Base-by-base conservation (phyloP, 2,888 invertebrate genomes). In the Reticulitermes lucifugus region DNA sequence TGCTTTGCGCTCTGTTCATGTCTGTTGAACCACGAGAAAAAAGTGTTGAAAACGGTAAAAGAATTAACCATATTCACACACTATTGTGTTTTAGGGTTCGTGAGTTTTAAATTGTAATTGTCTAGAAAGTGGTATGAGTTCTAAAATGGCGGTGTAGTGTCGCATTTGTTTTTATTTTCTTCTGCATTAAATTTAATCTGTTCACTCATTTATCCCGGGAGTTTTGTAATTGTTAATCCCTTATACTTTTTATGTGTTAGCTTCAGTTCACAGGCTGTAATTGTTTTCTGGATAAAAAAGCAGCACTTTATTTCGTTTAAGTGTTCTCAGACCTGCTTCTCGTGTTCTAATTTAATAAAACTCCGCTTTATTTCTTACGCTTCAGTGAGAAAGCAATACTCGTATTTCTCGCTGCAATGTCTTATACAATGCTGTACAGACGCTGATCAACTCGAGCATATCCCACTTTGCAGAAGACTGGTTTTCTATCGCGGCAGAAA, bases 271-370 rank as follows among this genome's bases (percentile, higher is more conserved):
- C 5, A 70, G 70, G n/a, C 25, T 70, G 10, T 70, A 70, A 70
- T 70, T 70, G 29, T 70, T 25, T 18, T 70, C 25, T 9, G 70
- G 29, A 70, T 29, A 70, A 7, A 25, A 25, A 25, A 14, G n/a
- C 10, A 70, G 70, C 9, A 29, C 1, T 29, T 70, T 25, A 70
- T 70, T 70, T 25, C 70, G 14, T 70, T 70, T 70, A 7, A 29
- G 18, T 6, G 25, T 5, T 25, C 70, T 14, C 12, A 70, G 70
- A n/a, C 25, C 70, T 25, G 29, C 70, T n/a, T 25, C 25, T 70
- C 70, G 25, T 70, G n/a, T 70, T 70, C 70, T 70, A n/a, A 70
- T 70, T 70, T 70, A 29, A 70, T 70, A 70, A 70, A 29, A 70
- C 29, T n/a, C 25, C 1, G 70, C 70, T n/a, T 70, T 70, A 70